Conservation (phyloP, 2,888 invertebrate genomes). For the Leucophora obtusa region DNA sequence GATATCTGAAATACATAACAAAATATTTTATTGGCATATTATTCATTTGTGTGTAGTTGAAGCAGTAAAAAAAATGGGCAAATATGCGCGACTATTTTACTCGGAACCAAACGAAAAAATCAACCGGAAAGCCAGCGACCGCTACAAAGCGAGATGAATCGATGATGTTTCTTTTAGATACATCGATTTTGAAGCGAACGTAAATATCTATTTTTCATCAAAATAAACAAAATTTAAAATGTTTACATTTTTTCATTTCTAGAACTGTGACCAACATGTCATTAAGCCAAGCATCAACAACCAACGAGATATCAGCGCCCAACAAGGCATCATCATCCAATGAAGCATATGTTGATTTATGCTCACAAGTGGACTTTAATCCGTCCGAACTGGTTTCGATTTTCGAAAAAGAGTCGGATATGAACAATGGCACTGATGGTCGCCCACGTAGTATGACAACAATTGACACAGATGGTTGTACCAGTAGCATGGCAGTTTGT, state of each 20-base stretch:
- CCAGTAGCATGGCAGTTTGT: no score
- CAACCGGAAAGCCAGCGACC: constrained; percentile 28
- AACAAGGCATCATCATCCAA: constrained; percentile 10
- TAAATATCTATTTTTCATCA: constrained; percentile 1
- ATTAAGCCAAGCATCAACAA: not conserved
- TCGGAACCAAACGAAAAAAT: constrained; percentile 27
- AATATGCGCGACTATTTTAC: constrained; percentile 28
- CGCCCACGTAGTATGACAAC: not conserved
- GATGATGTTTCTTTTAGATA: no score
- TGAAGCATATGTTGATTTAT: constrained; percentile 25
- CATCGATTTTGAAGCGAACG: constrained; percentile 10
- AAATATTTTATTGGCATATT: constrained; percentile 8
- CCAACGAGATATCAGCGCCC: no score
- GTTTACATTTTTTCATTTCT: not conserved
- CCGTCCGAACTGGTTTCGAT: constrained; percentile 19
- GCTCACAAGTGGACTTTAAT: not conserved
- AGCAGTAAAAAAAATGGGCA: constrained; percentile 21
- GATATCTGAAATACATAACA: constrained; percentile 24
- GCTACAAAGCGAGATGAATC: constrained; percentile 26
- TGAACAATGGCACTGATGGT: not conserved
- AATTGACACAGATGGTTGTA: constrained; percentile 11
- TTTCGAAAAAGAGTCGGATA: constrained; percentile 12
- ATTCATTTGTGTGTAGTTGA: constrained; percentile 19
- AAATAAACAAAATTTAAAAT: no score
- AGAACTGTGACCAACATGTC: not conserved